phyloP scores from a whole-genome alignment of 92 coral and sea anemone genomes.

The Palythoa grandis region DNA sequence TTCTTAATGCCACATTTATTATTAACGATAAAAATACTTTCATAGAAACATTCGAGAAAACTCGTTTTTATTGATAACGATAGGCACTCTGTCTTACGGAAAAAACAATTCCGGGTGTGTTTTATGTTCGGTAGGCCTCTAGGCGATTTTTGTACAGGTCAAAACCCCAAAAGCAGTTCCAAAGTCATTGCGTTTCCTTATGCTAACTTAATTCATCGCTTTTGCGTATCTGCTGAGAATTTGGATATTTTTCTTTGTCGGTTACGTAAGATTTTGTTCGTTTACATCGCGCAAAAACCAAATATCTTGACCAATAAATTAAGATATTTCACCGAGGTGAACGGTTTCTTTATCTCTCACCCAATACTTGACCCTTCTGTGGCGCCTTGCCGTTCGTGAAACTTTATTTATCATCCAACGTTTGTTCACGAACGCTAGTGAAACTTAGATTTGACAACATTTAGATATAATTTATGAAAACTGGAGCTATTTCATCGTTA shows the following conservation, averaged over 20 bases:
- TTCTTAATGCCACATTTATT: conserved; percentile 8
- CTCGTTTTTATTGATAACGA: neutral
- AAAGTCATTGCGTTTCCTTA: neutral
- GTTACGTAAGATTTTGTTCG: neutral
- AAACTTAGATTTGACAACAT: neutral
- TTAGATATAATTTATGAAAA: neutral
- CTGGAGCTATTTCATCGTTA: neutral
- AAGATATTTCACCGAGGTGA: conserved; percentile 13
- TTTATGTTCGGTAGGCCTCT: neutral
- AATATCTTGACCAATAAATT: conserved; percentile 25
- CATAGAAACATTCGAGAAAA: conserved; percentile 13
- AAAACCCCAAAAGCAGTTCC: neutral
- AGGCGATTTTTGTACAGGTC: neutral
- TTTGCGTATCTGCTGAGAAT: neutral
- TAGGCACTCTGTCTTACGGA: neutral
- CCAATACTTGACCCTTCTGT: conserved; percentile 21
- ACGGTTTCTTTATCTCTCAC: conserved; percentile 34
- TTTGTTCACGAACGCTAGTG: neutral
- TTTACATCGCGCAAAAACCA: neutral
- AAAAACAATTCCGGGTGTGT: neutral
- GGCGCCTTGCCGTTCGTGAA: neutral
- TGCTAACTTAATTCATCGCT: neutral
- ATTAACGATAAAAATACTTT: conserved; percentile 14
- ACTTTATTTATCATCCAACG: no score
- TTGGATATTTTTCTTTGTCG: neutral